Conservation (phyloP, 2,113 vertebrate species). For the Otus sunia region DNA sequence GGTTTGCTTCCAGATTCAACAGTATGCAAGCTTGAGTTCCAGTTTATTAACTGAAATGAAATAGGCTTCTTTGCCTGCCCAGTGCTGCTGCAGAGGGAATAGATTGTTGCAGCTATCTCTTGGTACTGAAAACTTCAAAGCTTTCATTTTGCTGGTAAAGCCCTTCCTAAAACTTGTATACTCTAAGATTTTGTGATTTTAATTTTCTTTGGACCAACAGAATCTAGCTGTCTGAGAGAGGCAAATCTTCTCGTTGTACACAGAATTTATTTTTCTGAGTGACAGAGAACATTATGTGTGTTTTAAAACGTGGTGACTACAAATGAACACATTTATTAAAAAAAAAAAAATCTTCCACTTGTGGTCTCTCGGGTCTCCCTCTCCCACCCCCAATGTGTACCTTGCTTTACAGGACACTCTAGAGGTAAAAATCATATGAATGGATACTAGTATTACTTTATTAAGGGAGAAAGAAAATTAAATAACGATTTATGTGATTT, state of each 20-base stretch:
- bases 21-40: background rate
- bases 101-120: background rate
- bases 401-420: background rate
- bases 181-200: background rate
- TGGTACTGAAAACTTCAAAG: background rate
- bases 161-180: background rate
- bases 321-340: background rate
- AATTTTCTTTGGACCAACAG: background rate
- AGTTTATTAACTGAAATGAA: background rate
- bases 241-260: background rate
- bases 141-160: background rate
- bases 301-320: background rate
- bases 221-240: background rate
- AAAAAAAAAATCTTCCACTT: background rate
- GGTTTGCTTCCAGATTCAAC: background rate
- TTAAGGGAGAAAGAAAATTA: background rate
- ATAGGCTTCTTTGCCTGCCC: background rate
- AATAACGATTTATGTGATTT: background rate
- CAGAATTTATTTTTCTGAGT: background rate
- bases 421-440: background rate
- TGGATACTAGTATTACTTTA: background rate
- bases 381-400: accelerated
- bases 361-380: background rate
- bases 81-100: background rate
- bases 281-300: no score